Conservation (phyloP, 2,888 invertebrate genomes). For the Conomelus anceps region DNA sequence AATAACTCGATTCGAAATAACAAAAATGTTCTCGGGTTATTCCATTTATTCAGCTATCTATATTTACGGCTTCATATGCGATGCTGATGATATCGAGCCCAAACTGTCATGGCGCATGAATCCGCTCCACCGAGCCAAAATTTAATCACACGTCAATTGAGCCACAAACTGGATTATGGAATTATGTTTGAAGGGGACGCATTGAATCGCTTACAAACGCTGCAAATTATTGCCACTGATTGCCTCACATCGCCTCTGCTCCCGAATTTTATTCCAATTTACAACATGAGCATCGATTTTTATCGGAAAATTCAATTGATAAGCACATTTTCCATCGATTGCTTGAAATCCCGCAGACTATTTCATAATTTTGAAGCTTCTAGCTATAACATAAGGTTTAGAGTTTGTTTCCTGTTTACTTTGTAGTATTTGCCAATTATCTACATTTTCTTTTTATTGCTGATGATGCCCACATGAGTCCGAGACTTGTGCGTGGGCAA, state of each 20-base stretch:
- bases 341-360: neutral
- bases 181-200: neutral
- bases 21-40: neutral
- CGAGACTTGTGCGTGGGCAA: too few species aligned
- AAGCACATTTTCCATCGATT: neutral
- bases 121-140: neutral
- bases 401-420: too few species aligned
- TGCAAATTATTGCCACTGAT: neutral
- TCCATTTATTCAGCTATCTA: neutral
- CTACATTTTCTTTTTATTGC: too few species aligned
- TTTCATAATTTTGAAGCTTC: too few species aligned
- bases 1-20: neutral
- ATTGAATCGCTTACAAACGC: neutral
- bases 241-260: neutral
- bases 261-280: neutral
- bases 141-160: neutral
- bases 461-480: too few species aligned
- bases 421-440: too few species aligned
- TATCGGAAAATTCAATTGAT: neutral
- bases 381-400: too few species aligned
- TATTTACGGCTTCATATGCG: neutral
- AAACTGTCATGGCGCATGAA: neutral
- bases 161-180: neutral
- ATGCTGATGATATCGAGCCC: neutral
- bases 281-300: neutral